These are phyloP conservation scores for Cheilosia pagana DNA, from an alignment of 2,888 invertebrate species.

Conservation along the genomic window DNA sequence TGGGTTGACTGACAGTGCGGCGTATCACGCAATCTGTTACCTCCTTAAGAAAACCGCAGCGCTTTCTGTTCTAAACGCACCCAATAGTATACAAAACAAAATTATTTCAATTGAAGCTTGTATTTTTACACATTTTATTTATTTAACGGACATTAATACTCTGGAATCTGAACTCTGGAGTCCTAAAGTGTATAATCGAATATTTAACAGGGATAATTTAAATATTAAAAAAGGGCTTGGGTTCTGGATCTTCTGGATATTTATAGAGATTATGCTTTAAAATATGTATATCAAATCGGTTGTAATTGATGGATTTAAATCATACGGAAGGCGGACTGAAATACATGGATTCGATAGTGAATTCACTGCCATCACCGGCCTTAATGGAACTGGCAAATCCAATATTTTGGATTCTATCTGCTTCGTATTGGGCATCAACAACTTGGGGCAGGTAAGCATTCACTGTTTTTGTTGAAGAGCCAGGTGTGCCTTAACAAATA, in stretches of 20 bases:
- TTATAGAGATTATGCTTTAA: not conserved
- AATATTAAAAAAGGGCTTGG: not conserved
- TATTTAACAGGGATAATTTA: not conserved
- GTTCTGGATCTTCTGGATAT: not conserved
- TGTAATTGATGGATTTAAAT: constrained; percentile 98
- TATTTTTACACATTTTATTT: too few relatives aligned
- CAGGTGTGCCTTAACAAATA: not conserved
- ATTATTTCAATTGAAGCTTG: too few relatives aligned
- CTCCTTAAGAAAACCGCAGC: too few relatives aligned
- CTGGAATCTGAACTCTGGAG: too few relatives aligned
- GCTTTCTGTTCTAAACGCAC: too few relatives aligned
- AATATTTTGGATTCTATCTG: constrained; percentile 99
- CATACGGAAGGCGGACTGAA: constrained; percentile 96
- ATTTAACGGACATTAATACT: too few relatives aligned
- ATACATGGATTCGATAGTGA: constrained; percentile 95
- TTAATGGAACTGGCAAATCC: constrained; percentile 99
- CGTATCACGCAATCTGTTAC: not conserved
- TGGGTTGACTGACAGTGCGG: too few relatives aligned
- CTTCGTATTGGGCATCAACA: constrained; percentile 97
- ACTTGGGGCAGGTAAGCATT: constrained; percentile 92
- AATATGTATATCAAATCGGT: constrained; percentile 96
- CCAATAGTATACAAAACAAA: too few relatives aligned
- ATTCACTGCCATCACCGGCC: constrained; percentile 99
- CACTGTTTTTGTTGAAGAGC: not conserved
- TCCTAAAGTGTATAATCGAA: too few relatives aligned